Percentiles rank a stretch among this genome's conserved stretches.
phyloP scores from a whole-genome alignment of 2,797 vertebrate species.

The Morus bassanus region DNA sequence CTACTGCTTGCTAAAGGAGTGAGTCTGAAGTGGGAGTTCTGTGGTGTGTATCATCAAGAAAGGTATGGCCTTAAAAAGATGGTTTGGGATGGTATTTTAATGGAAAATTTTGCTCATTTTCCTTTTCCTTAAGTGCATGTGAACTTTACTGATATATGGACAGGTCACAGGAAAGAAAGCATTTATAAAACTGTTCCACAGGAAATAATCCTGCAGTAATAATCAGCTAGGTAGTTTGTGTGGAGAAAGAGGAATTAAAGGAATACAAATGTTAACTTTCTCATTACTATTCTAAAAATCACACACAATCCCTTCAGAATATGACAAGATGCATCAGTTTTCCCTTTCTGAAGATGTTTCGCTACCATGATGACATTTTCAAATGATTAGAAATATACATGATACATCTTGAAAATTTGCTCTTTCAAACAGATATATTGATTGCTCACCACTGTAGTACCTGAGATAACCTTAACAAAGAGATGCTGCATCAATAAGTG shows the following conservation, averaged over 20 bases:
- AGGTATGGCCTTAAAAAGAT: neutral
- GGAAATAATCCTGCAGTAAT: neutral
- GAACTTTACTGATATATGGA: neutral
- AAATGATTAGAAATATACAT: neutral
- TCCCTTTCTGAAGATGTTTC: neutral
- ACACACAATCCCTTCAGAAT: neutral
- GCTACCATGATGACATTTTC: neutral
- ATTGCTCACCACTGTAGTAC: neutral
- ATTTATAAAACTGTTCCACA: neutral
- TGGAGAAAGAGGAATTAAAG: neutral
- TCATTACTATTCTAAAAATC: neutral
- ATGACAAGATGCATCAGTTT: neutral
- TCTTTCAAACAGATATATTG: constrained; percentile 11
- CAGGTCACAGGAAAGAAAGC: neutral
- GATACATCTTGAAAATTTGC: constrained; percentile 4
- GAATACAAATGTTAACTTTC: neutral
- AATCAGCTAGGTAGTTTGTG: neutral
- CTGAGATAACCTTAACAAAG: neutral
- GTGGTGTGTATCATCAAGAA: neutral
- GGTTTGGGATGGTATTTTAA: neutral
- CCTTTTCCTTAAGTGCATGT: neutral
- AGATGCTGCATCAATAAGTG: neutral
- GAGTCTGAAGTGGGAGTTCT: neutral
- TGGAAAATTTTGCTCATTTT: neutral
- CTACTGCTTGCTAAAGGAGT: neutral